A percentile compares a stretch with the other conserved stretches of the same genome.
These are phyloP conservation scores for Zosterops borbonicus DNA, from an alignment of 2,113 vertebrate genomes.

Conservation along the genomic window DNA sequence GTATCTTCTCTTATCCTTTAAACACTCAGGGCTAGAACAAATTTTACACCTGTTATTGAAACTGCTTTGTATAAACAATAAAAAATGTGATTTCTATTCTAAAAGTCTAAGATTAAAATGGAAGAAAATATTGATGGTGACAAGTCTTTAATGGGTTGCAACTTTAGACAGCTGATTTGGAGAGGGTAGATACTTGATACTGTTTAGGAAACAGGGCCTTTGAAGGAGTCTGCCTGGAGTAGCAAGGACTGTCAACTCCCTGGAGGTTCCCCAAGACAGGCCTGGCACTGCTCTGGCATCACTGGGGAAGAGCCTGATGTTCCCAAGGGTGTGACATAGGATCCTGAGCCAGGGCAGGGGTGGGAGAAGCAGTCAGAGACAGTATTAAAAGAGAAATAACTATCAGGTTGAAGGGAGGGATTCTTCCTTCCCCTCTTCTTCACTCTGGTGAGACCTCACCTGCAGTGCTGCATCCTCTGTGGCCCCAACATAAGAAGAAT, in stretches of 20 bases:
- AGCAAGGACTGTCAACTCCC: neutral
- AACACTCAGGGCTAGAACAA: neutral
- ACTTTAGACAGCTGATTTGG: neutral
- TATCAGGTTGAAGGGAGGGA: neutral
- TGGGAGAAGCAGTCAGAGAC: neutral
- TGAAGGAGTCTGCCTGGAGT: neutral
- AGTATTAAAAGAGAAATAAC: neutral
- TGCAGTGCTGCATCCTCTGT: fast-evolving
- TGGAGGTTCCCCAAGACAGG: neutral
- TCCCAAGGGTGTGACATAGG: neutral
- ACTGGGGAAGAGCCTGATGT: neutral
- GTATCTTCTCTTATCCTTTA: neutral
- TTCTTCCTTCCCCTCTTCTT: neutral
- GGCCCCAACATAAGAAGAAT: neutral
- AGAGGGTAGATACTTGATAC: neutral
- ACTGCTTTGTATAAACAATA: neutral
- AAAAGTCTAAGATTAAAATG: neutral
- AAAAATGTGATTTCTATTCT: neutral
- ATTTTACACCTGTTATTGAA: neutral
- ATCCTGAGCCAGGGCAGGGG: neutral
- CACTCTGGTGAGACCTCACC: neutral
- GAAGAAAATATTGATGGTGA: neutral
- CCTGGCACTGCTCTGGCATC: neutral
- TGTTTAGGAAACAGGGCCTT: neutral
- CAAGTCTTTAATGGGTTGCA: neutral